Evolutionary conservation across 2,113 vertebrate species (phyloP), one percentile per base, ranked within the genome.

Genomic region (Butorides virescens): DNA sequence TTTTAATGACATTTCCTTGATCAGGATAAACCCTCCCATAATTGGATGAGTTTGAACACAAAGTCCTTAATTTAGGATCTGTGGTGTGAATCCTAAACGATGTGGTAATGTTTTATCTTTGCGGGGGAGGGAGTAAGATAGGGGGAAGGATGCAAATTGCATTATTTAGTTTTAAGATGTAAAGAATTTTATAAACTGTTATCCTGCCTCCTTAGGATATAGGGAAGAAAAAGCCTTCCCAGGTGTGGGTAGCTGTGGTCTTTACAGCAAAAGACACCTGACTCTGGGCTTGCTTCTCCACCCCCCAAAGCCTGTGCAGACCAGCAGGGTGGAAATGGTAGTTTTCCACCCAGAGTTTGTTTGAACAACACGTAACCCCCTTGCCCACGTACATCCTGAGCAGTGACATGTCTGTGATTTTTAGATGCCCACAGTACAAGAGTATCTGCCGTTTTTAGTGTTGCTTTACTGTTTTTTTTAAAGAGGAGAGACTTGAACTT

Each of bases 391-490:
- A 47, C 52, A 56, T 85, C 92, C 92, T 39, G 68, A 95, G 85
- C 93, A 94, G 85, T 50, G 85, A 75, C 0, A 4, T 79, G 70
- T 87, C 84, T 61, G 50, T 91, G 73, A 72, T 37, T 37, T 50
- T 50, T 5, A 17, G 70, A 13, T 73, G 22, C 44, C n/a, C 1
- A 1, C 29, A 22, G 79, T 42, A n/a, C 2, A 0, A 47, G 70
- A 67, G 58, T 77, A 13, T 42, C 74, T 42, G 65, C 49, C 3
- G 1, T 22, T 73, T 83, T 71, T 63, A 94, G 74, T 90, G 71
- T 92, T 88, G 75, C 88, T 92, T 95, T 94, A 74, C 92, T 93
- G 93, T 65, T 90, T 93, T 44, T 42, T 95, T 86, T 94, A 55
- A 74, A 73, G 63, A 67, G 42, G 71, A 93, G 93, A 92, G 94